phyloP scores from a whole-genome alignment of 1,140 invertebrate genomes.

The Charaxes varanes region DNA sequence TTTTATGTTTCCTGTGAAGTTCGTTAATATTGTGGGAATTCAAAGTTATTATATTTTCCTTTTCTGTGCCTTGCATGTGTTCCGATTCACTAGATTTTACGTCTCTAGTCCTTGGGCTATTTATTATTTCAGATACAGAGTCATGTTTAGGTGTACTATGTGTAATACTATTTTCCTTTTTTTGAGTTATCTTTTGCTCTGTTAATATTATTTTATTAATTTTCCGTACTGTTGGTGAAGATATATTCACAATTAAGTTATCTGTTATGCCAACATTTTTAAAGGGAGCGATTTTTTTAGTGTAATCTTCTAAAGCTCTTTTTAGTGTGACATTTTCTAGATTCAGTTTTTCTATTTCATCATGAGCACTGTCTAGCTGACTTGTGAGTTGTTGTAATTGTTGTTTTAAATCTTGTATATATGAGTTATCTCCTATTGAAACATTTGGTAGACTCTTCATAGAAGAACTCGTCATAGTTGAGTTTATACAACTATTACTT shows the following conservation, averaged over 20 bases:
- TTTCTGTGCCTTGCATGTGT: too few species aligned
- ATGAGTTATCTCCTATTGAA: neutral
- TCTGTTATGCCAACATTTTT: neutral
- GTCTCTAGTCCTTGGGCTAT: too few species aligned
- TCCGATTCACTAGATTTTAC: too few species aligned
- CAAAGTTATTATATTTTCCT: too few species aligned
- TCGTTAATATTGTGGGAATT: too few species aligned
- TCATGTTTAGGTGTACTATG: neutral
- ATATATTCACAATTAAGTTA: neutral
- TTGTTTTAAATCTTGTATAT: neutral
- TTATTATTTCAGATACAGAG: neutral
- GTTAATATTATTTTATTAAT: neutral
- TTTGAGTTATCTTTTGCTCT: neutral
- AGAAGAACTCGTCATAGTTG: neutral
- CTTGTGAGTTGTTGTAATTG: neutral
- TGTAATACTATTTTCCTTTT: neutral
- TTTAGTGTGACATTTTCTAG: neutral
- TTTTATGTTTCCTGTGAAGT: too few species aligned
- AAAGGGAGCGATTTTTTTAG: neutral
- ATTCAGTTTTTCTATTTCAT: neutral
- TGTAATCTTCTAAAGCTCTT: neutral
- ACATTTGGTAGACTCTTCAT: neutral
- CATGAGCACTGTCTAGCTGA: neutral
- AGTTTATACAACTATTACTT: neutral
- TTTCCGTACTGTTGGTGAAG: neutral